A percentile compares a stretch with the other conserved stretches of the same genome.
Conservation (phyloP, 2,888 invertebrate genomes). For the Phytoseiulus persimilis region DNA sequence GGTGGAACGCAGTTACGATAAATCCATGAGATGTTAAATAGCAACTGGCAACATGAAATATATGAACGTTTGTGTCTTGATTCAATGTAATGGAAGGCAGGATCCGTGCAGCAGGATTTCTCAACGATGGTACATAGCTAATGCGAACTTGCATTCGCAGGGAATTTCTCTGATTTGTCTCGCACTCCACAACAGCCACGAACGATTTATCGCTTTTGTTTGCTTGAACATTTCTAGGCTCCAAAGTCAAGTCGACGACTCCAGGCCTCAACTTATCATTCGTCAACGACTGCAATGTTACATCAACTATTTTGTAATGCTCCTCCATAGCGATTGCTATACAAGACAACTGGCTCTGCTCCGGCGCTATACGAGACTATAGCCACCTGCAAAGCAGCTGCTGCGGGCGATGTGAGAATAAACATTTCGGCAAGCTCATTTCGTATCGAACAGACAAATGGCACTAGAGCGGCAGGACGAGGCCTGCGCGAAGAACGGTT, state of each 20-base stretch:
- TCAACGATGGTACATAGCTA: background rate
- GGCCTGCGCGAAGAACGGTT: conserved; percentile 26
- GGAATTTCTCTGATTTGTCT: background rate
- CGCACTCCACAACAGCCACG: background rate
- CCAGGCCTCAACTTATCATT: background rate
- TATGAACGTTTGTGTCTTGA: background rate
- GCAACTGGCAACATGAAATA: conserved; percentile 5
- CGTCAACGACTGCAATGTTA: background rate
- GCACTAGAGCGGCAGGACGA: conserved; percentile 34
- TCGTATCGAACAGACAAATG: conserved; percentile 38
- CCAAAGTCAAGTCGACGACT: background rate
- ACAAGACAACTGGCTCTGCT: background rate
- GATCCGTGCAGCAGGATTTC: background rate
- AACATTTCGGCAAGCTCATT: conserved; percentile 13
- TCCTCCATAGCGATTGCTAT: background rate
- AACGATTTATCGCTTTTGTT: background rate
- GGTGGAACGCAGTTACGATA: background rate
- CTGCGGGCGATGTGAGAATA: background rate
- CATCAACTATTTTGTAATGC: background rate
- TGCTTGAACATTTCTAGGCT: background rate
- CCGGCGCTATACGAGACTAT: background rate
- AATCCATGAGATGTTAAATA: background rate
- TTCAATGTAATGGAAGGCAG: background rate
- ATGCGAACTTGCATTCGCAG: background rate
- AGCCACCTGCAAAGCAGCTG: conserved; percentile 5